These are phyloP conservation scores for Pocillopora meandrina DNA, from an alignment of 92 coral and sea anemone species.

Conservation along the genomic window DNA sequence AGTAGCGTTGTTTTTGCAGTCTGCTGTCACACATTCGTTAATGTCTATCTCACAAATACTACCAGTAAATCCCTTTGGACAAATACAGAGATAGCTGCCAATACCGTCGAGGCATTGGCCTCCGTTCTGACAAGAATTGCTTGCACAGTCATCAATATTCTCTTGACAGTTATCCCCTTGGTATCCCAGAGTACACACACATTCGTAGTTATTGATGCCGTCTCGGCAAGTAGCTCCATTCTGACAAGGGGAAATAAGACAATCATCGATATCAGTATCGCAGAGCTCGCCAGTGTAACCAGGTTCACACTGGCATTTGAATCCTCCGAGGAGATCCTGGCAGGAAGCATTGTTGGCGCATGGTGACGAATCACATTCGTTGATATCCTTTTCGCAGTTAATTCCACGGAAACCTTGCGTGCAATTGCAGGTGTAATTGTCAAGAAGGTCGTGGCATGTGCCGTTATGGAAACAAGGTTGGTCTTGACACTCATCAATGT, in stretches of 20 bases:
- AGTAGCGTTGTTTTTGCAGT: slow-evolving; percentile 72
- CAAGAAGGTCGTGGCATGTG: slow-evolving; percentile 59
- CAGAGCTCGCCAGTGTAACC: slow-evolving; percentile 37
- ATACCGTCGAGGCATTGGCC: slow-evolving; percentile 63
- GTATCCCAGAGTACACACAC: slow-evolving; percentile 42
- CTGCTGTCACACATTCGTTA: slow-evolving; percentile 62
- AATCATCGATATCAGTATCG: slow-evolving; percentile 53
- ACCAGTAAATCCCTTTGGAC: slow-evolving; percentile 66
- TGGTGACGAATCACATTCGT: slow-evolving; percentile 50
- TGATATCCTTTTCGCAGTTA: slow-evolving; percentile 58
- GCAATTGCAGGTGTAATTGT: slow-evolving; percentile 62
- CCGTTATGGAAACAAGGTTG: slow-evolving; percentile 70
- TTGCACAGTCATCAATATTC: slow-evolving; percentile 72
- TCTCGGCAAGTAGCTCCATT: slow-evolving; percentile 55
- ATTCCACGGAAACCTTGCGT: slow-evolving; percentile 58
- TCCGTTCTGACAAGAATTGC: slow-evolving; percentile 66
- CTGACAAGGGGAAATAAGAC: slow-evolving; percentile 38
- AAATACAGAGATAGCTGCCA: slow-evolving; percentile 55
- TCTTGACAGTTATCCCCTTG: slow-evolving; percentile 70
- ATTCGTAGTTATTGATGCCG: slow-evolving; percentile 36
- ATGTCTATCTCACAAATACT: slow-evolving; percentile 58
- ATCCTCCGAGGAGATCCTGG: slow-evolving; percentile 25
- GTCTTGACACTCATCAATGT: slow-evolving; percentile 55
- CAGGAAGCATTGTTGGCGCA: slow-evolving; percentile 57
- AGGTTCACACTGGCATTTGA: slow-evolving; percentile 45